A percentile compares a stretch with the other conserved stretches of the same genome.
phyloP scores from a whole-genome alignment of 2,113 vertebrate species.

The Apteryx mantelli region DNA sequence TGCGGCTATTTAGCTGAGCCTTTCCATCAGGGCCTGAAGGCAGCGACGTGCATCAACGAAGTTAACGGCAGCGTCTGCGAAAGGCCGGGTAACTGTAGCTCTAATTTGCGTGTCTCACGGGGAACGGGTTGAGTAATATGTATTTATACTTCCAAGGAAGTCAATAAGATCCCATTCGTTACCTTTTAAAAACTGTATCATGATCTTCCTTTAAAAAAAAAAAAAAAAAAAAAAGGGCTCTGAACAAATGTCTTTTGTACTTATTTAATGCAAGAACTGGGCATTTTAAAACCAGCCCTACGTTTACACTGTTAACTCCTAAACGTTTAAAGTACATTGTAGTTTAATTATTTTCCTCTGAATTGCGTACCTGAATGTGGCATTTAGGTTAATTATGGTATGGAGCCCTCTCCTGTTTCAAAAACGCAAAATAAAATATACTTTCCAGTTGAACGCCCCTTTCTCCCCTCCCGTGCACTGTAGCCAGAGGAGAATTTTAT shows the following conservation, averaged over 20 bases:
- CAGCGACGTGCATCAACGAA: slow-evolving; percentile 90
- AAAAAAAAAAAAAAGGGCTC: not conserved
- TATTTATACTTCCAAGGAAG: not conserved
- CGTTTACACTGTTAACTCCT: rapidly evolving
- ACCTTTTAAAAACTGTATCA: rapidly evolving
- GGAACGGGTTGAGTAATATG: rapidly evolving
- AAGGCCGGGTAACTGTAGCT: slow-evolving; percentile 81
- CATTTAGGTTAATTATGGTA: slow-evolving; percentile 25
- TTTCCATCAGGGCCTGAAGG: slow-evolving; percentile 84
- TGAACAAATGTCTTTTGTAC: not conserved
- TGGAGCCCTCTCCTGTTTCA: not conserved
- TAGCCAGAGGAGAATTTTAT: slow-evolving; percentile 55
- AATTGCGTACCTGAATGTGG: not conserved
- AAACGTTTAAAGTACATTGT: not conserved
- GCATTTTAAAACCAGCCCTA: not conserved
- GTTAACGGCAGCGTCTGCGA: slow-evolving; percentile 93
- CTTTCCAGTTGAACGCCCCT: not conserved
- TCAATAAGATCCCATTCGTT: rapidly evolving
- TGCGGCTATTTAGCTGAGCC: slow-evolving; percentile 94
- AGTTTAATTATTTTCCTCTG: slow-evolving; percentile 17
- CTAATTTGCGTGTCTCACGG: rapidly evolving
- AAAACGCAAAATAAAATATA: not conserved
- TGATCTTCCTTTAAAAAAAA: not conserved
- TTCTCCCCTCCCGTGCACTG: not conserved
- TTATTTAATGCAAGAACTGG: not conserved